Evolutionary conservation across 2,113 vertebrate genomes (phyloP), one percentile per base, ranked within the genome.

Genomic region (Siniperca knerii): DNA sequence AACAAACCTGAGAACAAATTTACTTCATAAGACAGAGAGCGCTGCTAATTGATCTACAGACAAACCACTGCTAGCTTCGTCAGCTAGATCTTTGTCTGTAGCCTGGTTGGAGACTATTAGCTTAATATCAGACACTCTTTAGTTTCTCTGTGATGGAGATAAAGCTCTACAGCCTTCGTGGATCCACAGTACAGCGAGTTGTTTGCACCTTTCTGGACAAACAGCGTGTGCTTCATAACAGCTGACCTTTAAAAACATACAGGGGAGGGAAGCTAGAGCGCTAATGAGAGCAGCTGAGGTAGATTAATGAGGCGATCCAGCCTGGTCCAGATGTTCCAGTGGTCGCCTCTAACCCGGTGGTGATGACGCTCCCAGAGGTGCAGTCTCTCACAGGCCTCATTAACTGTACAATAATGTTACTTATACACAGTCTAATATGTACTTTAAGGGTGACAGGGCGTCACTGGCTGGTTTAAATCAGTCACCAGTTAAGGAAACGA

Each of bases 271-370:
- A 33, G n/a, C 52, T 0, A 7, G 50, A 21, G 61, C 16, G 21
- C 72, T 88, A 84, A 82, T 54, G 48, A 87, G 60, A 55, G 57
- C 54, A 35, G 64, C 62, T 44, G 82, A 66, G 62, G 70, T 73
- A 2, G 74, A 65, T 71, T 90, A 88, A 89, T 65, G 70, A 90
- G 77, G 9, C 2, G 7, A 11, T 79, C 46, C 65, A 2, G 69
- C 37, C 54, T 1, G 12, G 9, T 65, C 87, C 88, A 93, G 90
- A 92, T 92, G 90, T 93, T 90, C 21, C 61, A 68, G 77, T 0
- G 58, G n/a, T 23, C 81, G 15, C 52, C 70, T 72, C 20, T 54
- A 42, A 77, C 79, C 79, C 11, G 40, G 37, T 2, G 58, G 23
- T 50, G 37, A 8, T 70, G 71, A 64, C 68, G 21, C 44, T 67